Evolutionary conservation across 1,140 invertebrate genomes (phyloP).

Genomic region (Trypoxylus dichotomus): DNA sequence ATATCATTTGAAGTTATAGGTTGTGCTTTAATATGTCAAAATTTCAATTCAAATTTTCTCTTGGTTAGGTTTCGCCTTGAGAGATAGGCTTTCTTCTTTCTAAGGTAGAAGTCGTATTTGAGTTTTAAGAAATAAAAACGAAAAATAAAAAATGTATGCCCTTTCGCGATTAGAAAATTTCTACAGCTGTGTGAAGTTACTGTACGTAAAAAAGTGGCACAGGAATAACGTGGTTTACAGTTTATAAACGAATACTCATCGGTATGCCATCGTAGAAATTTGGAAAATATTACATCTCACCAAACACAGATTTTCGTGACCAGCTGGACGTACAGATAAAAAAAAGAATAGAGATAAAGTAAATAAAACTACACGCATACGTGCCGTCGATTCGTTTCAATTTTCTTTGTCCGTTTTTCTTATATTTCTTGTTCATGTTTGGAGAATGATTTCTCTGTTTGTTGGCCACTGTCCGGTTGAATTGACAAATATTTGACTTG

Average conservation of each 20-base stretch:
- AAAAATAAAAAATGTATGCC: neutral
- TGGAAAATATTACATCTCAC: neutral
- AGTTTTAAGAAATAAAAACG: too few relatives aligned
- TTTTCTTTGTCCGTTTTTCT: conserved; percentile 6
- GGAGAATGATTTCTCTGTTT: conserved; percentile 23
- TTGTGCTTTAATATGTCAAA: too few relatives aligned
- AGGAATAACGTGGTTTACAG: neutral
- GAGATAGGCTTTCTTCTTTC: too few relatives aligned
- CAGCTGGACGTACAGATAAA: neutral
- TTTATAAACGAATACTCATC: neutral
- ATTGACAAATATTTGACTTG: conserved; percentile 29
- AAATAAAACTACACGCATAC: conserved; percentile 14
- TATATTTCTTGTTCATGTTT: conserved; percentile 12
- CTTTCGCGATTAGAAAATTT: too few relatives aligned
- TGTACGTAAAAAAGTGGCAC: too few relatives aligned
- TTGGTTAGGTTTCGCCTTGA: too few relatives aligned
- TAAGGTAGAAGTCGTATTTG: too few relatives aligned
- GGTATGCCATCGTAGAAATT: neutral
- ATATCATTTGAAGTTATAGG: too few relatives aligned
- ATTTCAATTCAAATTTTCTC: too few relatives aligned
- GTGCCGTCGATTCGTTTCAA: conserved; percentile 15
- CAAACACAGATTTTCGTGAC: neutral
- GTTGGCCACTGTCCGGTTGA: conserved; percentile 27
- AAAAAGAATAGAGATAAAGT: neutral
- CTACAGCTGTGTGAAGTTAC: too few relatives aligned